Conservation (phyloP, 2,888 invertebrate species). For the Antheraea assamensis region DNA sequence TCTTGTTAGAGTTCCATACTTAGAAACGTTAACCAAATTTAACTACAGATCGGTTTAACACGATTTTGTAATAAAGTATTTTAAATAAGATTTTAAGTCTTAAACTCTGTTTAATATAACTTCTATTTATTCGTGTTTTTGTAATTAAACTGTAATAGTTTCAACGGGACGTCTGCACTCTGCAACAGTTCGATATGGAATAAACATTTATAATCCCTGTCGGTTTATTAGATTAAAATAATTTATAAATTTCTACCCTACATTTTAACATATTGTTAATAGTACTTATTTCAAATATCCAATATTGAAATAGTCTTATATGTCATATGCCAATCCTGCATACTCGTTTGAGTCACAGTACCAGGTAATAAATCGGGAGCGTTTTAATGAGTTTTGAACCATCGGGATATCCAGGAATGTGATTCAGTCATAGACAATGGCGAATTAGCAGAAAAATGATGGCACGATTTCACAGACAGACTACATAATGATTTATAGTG, state of each 20-base stretch:
- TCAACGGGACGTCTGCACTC: background rate
- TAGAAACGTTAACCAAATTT: too few species aligned
- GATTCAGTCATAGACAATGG: conserved; percentile 17
- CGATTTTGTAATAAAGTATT: too few species aligned
- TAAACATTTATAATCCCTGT: background rate
- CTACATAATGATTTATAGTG: background rate
- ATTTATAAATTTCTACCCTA: background rate
- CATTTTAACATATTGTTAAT: background rate
- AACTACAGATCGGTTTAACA: too few species aligned
- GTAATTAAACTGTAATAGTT: too few species aligned
- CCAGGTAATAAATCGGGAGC: background rate
- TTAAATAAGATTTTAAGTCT: too few species aligned
- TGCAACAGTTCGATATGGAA: background rate
- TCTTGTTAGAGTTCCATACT: too few species aligned
- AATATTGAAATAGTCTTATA: background rate
- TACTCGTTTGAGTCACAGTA: background rate
- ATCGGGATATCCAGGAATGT: conserved; percentile 18
- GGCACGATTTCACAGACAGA: background rate
- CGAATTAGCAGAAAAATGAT: conserved; percentile 4
- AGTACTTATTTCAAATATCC: background rate
- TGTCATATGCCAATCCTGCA: background rate
- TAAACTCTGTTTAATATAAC: too few species aligned
- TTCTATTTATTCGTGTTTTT: too few species aligned
- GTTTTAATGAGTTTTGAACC: background rate
- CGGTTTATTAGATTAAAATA: background rate